These are phyloP conservation scores for Pseudomugil gertrudae DNA, from an alignment of 2,797 vertebrate genomes.

Conservation along the genomic window DNA sequence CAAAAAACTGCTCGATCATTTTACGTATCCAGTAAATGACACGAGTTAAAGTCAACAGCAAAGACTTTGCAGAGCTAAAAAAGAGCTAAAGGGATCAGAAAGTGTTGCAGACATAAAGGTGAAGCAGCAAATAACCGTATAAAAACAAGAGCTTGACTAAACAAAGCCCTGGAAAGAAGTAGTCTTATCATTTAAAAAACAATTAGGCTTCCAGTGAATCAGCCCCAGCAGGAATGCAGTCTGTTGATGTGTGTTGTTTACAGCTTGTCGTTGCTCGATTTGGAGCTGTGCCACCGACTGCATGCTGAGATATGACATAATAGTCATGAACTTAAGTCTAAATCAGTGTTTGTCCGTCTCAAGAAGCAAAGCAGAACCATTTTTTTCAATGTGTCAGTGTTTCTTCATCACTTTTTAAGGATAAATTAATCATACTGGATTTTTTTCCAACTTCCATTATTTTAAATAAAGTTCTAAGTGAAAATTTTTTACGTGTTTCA, in stretches of 20 bases:
- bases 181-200: background rate
- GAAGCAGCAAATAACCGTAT: background rate
- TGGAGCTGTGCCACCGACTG: conserved; percentile 10
- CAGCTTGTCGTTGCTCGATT: background rate
- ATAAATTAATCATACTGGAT: background rate
- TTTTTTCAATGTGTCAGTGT: background rate
- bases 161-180: background rate
- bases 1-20: background rate
- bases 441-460: too few relatives aligned
- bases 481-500: too few relatives aligned
- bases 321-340: background rate
- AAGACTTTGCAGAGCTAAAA: too few relatives aligned
- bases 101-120: background rate
- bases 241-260: conserved; percentile 7
- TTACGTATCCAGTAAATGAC: background rate
- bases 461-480: too few relatives aligned
- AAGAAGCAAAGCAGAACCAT: background rate
- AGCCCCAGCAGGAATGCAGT: conserved; percentile 6
- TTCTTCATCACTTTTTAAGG: background rate
- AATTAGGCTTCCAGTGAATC: conserved; percentile 1
- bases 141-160: background rate
- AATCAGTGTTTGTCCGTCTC: conserved; percentile 23
- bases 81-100: too few relatives aligned
- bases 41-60: background rate
- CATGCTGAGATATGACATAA: conserved; percentile 12